phyloP scores from a whole-genome alignment of 2,797 vertebrate genomes.

The Paramormyrops hopkinsi region DNA sequence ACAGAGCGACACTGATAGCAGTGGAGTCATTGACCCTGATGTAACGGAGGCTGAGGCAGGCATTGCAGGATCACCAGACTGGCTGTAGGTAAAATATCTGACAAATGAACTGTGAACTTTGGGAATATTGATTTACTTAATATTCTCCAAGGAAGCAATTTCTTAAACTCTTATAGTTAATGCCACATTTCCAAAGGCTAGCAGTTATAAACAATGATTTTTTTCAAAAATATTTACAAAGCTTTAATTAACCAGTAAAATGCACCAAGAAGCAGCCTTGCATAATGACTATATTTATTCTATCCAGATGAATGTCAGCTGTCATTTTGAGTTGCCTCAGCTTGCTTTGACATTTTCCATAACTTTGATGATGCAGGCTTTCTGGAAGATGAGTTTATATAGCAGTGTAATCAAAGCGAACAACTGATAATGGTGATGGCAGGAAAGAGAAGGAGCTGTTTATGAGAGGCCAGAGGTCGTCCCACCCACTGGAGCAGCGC shows the following conservation, averaged over 20 bases:
- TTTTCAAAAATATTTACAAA: neutral
- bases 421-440: neutral
- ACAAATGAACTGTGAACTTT: neutral
- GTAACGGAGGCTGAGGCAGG: neutral
- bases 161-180: neutral
- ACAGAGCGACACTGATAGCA: neutral
- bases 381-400: neutral
- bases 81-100: neutral
- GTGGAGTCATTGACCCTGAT: neutral
- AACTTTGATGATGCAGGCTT: neutral
- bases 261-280: slow-evolving; percentile 1
- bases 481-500: slow-evolving; percentile 7
- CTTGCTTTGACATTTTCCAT: neutral
- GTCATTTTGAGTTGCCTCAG: neutral
- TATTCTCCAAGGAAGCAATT: slow-evolving; percentile 6
- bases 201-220: neutral
- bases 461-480: slow-evolving; percentile 20
- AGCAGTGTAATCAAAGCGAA: neutral
- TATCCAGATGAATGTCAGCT: neutral
- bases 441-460: neutral
- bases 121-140: slow-evolving; percentile 9
- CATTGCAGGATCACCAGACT: neutral
- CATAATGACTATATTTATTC: neutral
- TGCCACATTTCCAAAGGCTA: slow-evolving; percentile 1
- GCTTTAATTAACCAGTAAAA: neutral